A percentile compares a stretch with the other conserved stretches of the same genome.
These are phyloP conservation scores for Nettapus auritus DNA, from an alignment of 2,113 vertebrate genomes.

Conservation along the genomic window DNA sequence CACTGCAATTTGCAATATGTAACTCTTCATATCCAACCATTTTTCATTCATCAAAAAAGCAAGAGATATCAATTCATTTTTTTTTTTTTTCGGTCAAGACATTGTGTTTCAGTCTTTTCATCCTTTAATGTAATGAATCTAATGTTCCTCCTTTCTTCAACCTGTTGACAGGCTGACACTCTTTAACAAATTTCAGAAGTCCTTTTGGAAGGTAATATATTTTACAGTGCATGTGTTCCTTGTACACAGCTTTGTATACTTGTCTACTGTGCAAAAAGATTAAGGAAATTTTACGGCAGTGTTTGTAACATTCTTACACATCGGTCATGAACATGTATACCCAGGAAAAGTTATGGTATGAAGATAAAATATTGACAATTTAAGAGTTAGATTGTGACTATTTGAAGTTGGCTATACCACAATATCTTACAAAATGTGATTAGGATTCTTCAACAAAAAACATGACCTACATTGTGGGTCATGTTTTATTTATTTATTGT, in stretches of 20 bases:
- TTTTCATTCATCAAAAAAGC: constrained; percentile 19
- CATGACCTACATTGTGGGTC: not conserved
- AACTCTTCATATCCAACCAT: constrained; percentile 1
- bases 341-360: not conserved
- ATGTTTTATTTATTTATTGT: too few relatives aligned
- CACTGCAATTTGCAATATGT: not conserved
- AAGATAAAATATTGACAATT: constrained; percentile 19
- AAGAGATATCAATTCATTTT: not conserved
- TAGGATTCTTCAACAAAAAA: not conserved
- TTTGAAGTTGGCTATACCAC: not conserved
- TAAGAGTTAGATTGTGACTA: not conserved
- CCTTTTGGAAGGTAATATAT: constrained; percentile 4
- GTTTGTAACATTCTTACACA: not conserved
- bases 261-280: not conserved
- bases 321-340: not conserved
- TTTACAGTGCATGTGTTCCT: not conserved
- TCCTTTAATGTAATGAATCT: constrained; percentile 1
- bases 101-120: constrained; percentile 10
- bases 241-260: not conserved
- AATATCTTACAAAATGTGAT: not conserved
- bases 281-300: not conserved
- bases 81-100: not conserved
- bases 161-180: not conserved
- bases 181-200: constrained; percentile 36
- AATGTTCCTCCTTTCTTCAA: not conserved